Evolutionary conservation across 2,113 vertebrate genomes (phyloP), one percentile per base, ranked within the genome.

Genomic region (Psammodynastes pulverulentus): DNA sequence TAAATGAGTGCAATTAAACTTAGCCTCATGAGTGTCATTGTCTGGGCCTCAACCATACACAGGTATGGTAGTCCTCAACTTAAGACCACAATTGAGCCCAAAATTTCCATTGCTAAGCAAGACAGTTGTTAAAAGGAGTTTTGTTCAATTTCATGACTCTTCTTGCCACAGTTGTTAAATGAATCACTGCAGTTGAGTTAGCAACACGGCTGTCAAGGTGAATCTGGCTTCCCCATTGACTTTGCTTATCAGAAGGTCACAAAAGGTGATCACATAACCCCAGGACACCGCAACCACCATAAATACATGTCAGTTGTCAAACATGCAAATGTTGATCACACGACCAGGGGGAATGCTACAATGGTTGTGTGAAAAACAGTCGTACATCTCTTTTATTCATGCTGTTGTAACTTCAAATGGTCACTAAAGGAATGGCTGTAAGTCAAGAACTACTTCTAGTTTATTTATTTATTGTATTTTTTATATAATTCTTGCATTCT

Each of bases 1-100:
- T n/a, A 15, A 15, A 51, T 94, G 94, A 85, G 23, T 58, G 12
- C 93, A 93, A 13, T 92, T 88, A 1, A 79, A 62, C 89, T 91
- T 89, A 0, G 0, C 51, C 87, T 46, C 49, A 89, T 92, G 89
- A 88, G 89, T 72, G 24, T 19, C 88, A 79, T 46, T 54, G 9
- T 0, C 3, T 23, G 39, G 67, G 89, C 29, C 94, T 9, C 72
- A 43, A 49, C 23, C 84, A 89, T 86, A 89, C 21, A 34, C 62
- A 67, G 29, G 62, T 49, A 49, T 49, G 1, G 0, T 67, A 67
- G 29, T n/a, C 29, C 12, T 67, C 13, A 0, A n/a, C 12, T 67
- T 67, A 67, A 1, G 5, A 67, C 12, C 58, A 67, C 29, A 67
- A 67, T 0, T 67, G 29, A 67, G 29, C 29, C 58, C 29, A 67